These are phyloP conservation scores for Nylanderia fulva DNA, from an alignment of 1,140 invertebrate genomes.

Conservation along the genomic window DNA sequence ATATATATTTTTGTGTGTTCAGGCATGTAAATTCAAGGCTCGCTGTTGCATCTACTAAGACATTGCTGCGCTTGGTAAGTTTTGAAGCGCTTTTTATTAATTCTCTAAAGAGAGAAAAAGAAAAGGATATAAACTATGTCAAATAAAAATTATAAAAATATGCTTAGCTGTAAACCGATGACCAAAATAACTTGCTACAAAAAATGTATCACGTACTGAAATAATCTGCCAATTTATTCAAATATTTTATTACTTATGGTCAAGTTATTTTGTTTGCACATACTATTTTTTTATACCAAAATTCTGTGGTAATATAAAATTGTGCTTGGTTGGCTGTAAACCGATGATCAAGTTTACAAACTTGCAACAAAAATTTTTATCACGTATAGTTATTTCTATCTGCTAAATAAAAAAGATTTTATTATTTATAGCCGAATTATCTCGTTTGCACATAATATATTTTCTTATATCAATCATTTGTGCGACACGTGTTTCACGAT, in stretches of 20 bases:
- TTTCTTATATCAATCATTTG: background rate
- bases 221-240: no score
- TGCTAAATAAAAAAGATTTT: background rate
- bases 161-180: no score
- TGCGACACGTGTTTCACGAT: background rate
- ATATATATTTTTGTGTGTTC: background rate
- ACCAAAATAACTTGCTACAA: no score
- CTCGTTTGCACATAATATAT: background rate
- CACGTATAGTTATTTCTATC: background rate
- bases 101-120: background rate
- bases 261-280: no score
- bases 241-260: no score
- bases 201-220: no score
- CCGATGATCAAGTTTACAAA: background rate
- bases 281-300: no score
- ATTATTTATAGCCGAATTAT: no score
- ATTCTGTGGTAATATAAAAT: background rate
- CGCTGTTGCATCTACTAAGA: background rate
- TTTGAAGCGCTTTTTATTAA: background rate
- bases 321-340: background rate
- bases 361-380: background rate
- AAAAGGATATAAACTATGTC: no score
- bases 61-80: background rate
- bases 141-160: no score
- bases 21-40: no score